Evolutionary conservation across 2,113 vertebrate genomes (phyloP).

Genomic region (Daphoenositta chrysoptera): DNA sequence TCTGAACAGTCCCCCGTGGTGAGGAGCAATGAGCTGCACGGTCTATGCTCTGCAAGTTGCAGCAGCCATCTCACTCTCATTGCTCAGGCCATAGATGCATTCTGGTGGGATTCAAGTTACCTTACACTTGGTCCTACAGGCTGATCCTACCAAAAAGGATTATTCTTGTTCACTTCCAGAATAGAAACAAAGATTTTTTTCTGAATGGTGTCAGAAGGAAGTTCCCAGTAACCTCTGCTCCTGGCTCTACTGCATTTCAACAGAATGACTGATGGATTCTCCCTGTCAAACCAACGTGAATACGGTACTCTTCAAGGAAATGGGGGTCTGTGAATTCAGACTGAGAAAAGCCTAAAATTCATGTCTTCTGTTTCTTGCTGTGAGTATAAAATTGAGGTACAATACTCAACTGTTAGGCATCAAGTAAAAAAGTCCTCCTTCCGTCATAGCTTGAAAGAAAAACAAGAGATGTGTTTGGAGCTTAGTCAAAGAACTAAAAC

Average conservation of each 20-base stretch:
- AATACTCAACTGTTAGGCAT: neutral
- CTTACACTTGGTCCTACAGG: neutral
- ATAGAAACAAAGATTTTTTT: neutral
- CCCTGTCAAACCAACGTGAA: neutral
- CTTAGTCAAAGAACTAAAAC: neutral
- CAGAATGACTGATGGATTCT: neutral
- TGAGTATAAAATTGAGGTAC: neutral
- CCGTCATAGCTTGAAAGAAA: neutral
- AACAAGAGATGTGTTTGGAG: neutral
- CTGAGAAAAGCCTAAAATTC: neutral
- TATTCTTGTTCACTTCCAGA: neutral
- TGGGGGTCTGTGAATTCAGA: neutral
- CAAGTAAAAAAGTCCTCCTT: neutral
- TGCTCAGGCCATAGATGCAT: neutral
- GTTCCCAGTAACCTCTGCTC: neutral
- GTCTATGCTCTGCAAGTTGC: neutral
- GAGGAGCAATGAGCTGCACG: neutral
- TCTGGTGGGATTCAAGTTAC: neutral
- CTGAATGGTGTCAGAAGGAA: neutral
- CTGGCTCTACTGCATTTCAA: neutral
- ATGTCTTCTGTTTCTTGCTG: neutral
- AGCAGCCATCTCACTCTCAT: neutral
- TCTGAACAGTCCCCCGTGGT: neutral
- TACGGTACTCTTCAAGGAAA: neutral
- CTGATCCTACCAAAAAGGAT: neutral